Evolutionary conservation across 2,113 vertebrate species (phyloP).

Genomic region (Pelusios castaneus): DNA sequence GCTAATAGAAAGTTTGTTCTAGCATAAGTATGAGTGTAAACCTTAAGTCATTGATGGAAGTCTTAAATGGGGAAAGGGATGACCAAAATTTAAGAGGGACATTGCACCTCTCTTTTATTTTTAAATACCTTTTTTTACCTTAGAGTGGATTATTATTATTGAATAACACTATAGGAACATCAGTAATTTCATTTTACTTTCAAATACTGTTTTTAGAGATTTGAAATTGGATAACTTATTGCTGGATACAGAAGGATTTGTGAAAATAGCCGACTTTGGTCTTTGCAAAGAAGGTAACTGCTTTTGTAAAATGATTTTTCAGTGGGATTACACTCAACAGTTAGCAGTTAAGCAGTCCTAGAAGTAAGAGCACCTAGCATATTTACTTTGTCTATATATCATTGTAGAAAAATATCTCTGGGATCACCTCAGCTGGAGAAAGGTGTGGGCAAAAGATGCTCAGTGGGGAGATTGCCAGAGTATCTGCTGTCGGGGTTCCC

Average conservation of each 20-base stretch:
- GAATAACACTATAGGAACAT: background rate
- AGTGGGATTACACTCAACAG: background rate
- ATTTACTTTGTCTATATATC: background rate
- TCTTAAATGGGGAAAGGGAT: background rate
- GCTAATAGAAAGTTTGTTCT: background rate
- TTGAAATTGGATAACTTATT: constrained; percentile 98
- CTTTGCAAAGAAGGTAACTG: constrained; percentile 98
- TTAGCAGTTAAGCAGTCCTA: background rate
- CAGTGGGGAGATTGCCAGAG: background rate
- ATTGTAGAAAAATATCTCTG: background rate
- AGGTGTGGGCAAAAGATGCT: background rate
- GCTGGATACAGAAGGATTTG: constrained; percentile 97
- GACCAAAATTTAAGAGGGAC: background rate
- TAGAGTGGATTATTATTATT: background rate
- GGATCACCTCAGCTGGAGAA: background rate
- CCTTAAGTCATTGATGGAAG: background rate
- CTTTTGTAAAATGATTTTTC: background rate
- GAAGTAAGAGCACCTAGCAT: background rate
- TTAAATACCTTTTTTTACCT: background rate
- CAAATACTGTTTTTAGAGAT: constrained; percentile 83
- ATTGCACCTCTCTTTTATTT: background rate
- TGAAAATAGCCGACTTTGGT: constrained; percentile 99
- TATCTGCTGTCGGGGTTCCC: background rate
- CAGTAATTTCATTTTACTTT: constrained; percentile 42
- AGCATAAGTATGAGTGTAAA: background rate